Base-by-base conservation (phyloP, 2,797 vertebrate species). In the Enteromius thamalakanensis region DNA sequence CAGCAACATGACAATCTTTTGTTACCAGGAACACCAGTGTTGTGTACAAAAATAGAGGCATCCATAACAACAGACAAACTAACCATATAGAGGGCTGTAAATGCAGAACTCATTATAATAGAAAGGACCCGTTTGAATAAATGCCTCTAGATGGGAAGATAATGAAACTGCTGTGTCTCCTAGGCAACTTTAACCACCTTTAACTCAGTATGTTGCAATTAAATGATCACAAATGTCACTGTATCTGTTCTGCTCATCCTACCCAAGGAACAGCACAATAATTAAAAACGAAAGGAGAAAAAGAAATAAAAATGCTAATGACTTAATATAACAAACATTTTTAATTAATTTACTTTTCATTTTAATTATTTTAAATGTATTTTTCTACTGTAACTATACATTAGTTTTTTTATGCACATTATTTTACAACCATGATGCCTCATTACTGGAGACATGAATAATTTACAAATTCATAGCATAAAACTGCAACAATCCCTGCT, bases 61-160 rank as follows among this genome's bases (percentile, higher is more conserved):
- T 51, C 68, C 26, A 26, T 64, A 55, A 81, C 47, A 37, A 45
- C 12, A 26, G 42, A 45, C 40, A 83, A 77, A 77, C 9, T 1
- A 26, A 9, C 49, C 37, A 19, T 19, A 55, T 15, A 32, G n/a
- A 72, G n/a, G 64, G 26, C 55, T 58, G n/a, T 68, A 69, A 68
- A 83, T 69, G 32, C 23, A 55, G 37, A 26, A 76, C 71, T 45
- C 49, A 3, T 58, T 58, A 23, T 26, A 69, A 51, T 76, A 51
- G 62, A 82, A 58, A 82, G 72, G 74, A 83, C 37, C 37, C 11
- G 21, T 32, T 68, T 76, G 64, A 68, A 32, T 17, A 55, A 83
- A 83, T 77, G 51, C 37, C 26, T 58, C 81, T 77, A 83, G 64
- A 77, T 60, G 74, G 42, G 51, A 77, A 77, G 19, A 83, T 83